phyloP scores from a whole-genome alignment of 37 sponge, comb jelly and placozoan genomes.

The Spongia lamella region DNA sequence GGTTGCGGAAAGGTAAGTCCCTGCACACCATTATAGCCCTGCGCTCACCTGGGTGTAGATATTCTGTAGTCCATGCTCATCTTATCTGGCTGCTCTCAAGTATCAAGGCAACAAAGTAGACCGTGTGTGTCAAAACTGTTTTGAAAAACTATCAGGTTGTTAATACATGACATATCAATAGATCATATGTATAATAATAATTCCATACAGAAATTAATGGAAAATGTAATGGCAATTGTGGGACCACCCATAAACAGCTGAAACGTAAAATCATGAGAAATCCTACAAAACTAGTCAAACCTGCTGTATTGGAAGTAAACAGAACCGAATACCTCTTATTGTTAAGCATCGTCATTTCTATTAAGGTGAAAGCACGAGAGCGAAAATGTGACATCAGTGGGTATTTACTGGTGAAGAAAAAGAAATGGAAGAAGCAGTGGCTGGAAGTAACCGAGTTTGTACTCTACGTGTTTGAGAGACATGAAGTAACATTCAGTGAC shows the following conservation, averaged over 20 bases:
- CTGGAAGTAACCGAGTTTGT: conserved; percentile 70
- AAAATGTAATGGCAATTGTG: too few species aligned
- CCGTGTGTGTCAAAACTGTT: conserved; percentile 77
- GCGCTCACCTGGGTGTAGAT: conserved; percentile 34
- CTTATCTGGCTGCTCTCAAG: conserved; percentile 41
- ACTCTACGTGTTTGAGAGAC: conserved; percentile 74
- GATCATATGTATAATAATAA: too few species aligned
- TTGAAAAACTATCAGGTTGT: conserved; percentile 11
- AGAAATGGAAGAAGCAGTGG: conserved; percentile 80
- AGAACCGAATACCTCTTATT: too few species aligned
- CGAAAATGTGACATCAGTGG: conserved; percentile 73
- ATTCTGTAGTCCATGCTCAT: conserved; percentile 67
- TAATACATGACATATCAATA: too few species aligned
- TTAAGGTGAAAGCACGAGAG: conserved; percentile 74
- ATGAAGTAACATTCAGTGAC: conserved; percentile 67
- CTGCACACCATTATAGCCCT: too few species aligned
- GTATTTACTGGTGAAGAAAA: conserved; percentile 50
- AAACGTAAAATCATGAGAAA: too few species aligned
- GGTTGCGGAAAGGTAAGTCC: conserved; percentile 76
- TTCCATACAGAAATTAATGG: too few species aligned
- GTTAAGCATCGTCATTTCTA: too few species aligned
- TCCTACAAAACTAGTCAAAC: too few species aligned
- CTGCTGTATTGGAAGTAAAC: too few species aligned
- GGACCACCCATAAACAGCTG: too few species aligned
- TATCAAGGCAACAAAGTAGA: conserved; percentile 61